A percentile compares a stretch with the other conserved stretches of the same genome.
phyloP scores from a whole-genome alignment of 2,113 vertebrate genomes.

The Tachuris rubrigastra region DNA sequence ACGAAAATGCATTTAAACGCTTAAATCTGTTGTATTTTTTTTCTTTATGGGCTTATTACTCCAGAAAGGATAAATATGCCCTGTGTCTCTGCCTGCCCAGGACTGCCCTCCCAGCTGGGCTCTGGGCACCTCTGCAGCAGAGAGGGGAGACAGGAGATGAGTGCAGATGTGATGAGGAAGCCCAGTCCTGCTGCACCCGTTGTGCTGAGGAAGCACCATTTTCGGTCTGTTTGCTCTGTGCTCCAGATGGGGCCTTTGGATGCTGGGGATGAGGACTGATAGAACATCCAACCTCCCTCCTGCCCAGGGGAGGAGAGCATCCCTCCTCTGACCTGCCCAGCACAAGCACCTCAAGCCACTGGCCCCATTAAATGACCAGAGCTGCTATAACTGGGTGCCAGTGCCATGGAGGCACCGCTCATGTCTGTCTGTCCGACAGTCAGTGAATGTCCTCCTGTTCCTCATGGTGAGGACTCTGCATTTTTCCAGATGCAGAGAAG shows the following conservation, averaged over 20 bases:
- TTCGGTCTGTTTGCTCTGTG: background rate
- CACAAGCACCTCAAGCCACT: no score
- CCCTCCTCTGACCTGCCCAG: background rate
- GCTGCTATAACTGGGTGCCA: background rate
- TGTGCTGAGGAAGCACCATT: background rate
- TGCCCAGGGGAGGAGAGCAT: background rate
- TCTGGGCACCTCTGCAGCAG: background rate
- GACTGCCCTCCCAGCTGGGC: background rate
- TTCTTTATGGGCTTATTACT: background rate
- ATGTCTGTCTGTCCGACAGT: background rate
- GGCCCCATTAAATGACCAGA: background rate
- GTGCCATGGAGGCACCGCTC: rapidly evolving
- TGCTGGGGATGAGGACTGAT: background rate
- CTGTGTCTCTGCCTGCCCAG: background rate
- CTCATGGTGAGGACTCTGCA: rapidly evolving
- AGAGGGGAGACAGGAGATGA: background rate
- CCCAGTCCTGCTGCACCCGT: rapidly evolving
- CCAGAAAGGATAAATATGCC: background rate
- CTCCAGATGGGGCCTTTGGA: background rate
- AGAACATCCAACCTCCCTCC: background rate
- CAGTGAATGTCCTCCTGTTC: background rate
- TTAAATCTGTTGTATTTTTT: background rate
- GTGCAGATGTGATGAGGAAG: rapidly evolving
- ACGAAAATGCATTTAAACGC: background rate
- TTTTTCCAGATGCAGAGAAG: background rate